These are phyloP conservation scores for Pocota personata DNA, from an alignment of 2,888 invertebrate genomes.

Conservation along the genomic window DNA sequence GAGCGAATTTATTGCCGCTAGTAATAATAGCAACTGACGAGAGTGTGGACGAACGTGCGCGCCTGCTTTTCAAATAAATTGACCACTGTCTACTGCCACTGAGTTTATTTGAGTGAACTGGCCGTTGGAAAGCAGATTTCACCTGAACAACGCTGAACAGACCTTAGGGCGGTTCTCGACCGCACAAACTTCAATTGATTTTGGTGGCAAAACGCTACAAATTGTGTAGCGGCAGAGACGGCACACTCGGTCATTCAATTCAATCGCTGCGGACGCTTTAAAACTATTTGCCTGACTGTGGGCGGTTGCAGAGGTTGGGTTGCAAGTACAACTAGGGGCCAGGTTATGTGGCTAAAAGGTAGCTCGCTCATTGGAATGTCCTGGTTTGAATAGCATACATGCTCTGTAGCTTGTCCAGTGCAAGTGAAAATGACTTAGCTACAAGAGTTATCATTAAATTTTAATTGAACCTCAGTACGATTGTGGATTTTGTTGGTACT, in stretches of 20 bases:
- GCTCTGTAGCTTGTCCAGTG: slow-evolving; percentile 1
- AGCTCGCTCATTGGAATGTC: slow-evolving; percentile 23
- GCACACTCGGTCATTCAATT: slow-evolving; percentile 55
- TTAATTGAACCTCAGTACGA: slow-evolving; percentile 38
- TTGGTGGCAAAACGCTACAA: slow-evolving; percentile 68
- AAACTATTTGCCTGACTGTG: slow-evolving; percentile 23
- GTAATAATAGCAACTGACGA: slow-evolving; percentile 5
- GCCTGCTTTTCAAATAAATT: slow-evolving; percentile 65
- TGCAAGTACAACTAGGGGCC: not conserved
- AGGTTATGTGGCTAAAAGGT: slow-evolving; percentile 38
- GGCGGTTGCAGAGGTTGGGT: slow-evolving; percentile 53
- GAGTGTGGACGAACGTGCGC: not conserved
- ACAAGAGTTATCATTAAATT: slow-evolving; percentile 51
- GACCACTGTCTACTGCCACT: slow-evolving; percentile 52
- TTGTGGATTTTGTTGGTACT: slow-evolving; percentile 20
- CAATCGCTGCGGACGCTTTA: slow-evolving; percentile 29
- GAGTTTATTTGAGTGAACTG: slow-evolving; percentile 29
- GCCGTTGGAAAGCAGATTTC: slow-evolving; percentile 33
- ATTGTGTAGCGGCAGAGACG: slow-evolving; percentile 30
- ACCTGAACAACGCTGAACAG: slow-evolving; percentile 26
- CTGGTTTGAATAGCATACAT: slow-evolving; percentile 25
- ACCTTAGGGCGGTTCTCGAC: slow-evolving; percentile 54
- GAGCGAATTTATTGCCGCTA: slow-evolving; percentile 17
- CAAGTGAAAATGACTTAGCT: slow-evolving; percentile 22
- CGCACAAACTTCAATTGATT: slow-evolving; percentile 60